Base-by-base conservation (phyloP, 2,888 invertebrate species). In the Brachyptera putata region DNA sequence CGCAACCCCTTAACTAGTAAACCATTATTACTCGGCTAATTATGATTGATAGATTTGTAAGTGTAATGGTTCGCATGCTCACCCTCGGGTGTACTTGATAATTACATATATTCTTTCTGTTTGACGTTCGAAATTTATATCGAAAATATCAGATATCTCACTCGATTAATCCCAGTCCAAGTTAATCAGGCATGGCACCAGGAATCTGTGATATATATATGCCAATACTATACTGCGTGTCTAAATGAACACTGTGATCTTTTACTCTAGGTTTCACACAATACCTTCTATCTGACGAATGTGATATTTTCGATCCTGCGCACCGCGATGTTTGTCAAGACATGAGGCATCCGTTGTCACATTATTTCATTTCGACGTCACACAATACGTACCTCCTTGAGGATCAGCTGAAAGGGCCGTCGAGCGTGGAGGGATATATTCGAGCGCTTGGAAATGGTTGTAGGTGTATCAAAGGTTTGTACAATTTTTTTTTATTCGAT, bases 361-460 rank as follows among this genome's bases (percentile, higher is more conserved):
- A 80, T 66, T 80, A 80, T 68, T 80, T 77, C 69, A 74, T 80
- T 48, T 75, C 78, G 26, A 71, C 77, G 56, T 78, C 78, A 25
- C 76, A 79, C 68, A 80, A 79, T 69, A 79, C 79, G 70, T 79
- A 76, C 68, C 69, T 79, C 49, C 72, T 79, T 57, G 79, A 79
- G 68, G 80, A 81, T 66, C 80, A 81, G 67, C 68, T 78, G 48
- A 77, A 77, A 63, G 80, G 80, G 1, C 78, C 79, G 4, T 76
- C 78, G 16, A 76, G 76, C 66, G 71, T 76, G 13, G 80, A 80
- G 61, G 80, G 79, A 7, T 79, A 78, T 67, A 73, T 77, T 26
- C 69, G 76, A 55, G 79, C 79, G 7, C 69, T 80, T 30, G 74
- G 74, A 55, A 73, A 76, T 63, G 79, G 78, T 36, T 79, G 80